Evolutionary conservation across 2,888 invertebrate genomes (phyloP).

Genomic region (Drosophila limbata): DNA sequence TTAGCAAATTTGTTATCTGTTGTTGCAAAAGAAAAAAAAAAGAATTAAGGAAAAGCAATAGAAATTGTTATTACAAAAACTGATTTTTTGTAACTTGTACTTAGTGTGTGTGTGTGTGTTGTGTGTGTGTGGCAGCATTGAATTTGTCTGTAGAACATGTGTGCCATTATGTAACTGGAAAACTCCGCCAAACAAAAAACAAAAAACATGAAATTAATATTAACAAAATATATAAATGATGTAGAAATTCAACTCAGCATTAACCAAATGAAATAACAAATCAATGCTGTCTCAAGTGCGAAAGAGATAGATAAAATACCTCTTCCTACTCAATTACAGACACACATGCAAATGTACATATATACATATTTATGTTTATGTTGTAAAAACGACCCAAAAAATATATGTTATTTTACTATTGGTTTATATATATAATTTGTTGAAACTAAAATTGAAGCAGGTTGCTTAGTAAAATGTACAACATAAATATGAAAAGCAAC

Average conservation of each 20-base stretch:
- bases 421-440: neutral
- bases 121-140: constrained; percentile 44
- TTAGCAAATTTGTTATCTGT: constrained; percentile 77
- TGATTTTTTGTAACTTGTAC: constrained; percentile 62
- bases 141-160: constrained; percentile 32
- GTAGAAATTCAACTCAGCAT: constrained; percentile 35
- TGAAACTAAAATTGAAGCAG: neutral
- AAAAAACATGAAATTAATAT: constrained; percentile 19
- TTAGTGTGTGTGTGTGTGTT: constrained; percentile 18
- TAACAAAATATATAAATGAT: constrained; percentile 21
- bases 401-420: constrained; percentile 2
- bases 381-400: constrained; percentile 5
- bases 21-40: constrained; percentile 39
- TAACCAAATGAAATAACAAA: constrained; percentile 49
- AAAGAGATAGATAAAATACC: constrained; percentile 10
- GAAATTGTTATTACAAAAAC: constrained; percentile 50
- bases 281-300: constrained; percentile 47
- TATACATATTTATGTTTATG: constrained; percentile 15
- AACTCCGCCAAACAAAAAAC: constrained; percentile 36
- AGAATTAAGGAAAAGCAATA: neutral
- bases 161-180: constrained; percentile 56
- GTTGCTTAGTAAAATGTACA: constrained; percentile 23
- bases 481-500: constrained; percentile 16
- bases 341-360: constrained; percentile 20
- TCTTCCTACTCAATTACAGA: constrained; percentile 10